These are phyloP conservation scores for Bombus picipes DNA, from an alignment of 1,140 invertebrate genomes.

Conservation along the genomic window DNA sequence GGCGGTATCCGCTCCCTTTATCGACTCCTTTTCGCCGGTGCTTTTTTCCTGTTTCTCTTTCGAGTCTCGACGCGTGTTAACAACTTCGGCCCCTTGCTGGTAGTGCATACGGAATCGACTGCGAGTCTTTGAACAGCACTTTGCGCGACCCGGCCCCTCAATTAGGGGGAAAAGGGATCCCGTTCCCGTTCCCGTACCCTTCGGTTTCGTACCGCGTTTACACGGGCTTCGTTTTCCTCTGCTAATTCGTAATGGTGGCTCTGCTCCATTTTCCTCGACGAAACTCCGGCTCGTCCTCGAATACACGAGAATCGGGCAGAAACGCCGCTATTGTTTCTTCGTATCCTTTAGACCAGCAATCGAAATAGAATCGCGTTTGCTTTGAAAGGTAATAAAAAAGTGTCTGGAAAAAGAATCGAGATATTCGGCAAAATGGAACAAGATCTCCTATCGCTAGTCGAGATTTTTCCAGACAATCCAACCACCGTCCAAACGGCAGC, in stretches of 20 bases:
- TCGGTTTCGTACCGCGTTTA: neutral
- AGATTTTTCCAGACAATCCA: too few relatives aligned
- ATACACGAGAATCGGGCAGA: too few relatives aligned
- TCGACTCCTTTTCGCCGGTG: constrained; percentile 14
- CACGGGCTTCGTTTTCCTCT: neutral
- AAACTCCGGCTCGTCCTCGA: neutral
- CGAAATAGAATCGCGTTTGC: too few relatives aligned
- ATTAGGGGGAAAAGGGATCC: constrained; percentile 20
- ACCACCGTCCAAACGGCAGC: too few relatives aligned
- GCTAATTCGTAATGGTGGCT: neutral
- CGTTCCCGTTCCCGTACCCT: neutral
- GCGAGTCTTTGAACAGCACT: constrained; percentile 35
- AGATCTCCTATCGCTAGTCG: rapidly evolving
- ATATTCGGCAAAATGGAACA: too few relatives aligned
- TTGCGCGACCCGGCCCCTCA: constrained; percentile 16
- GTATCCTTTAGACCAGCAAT: too few relatives aligned
- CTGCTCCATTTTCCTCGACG: neutral
- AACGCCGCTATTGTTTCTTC: too few relatives aligned
- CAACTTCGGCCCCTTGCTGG: constrained; percentile 11
- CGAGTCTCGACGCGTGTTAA: constrained; percentile 16
- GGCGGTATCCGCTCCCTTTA: neutral
- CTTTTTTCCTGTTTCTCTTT: constrained; percentile 16
- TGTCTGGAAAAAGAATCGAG: too few relatives aligned
- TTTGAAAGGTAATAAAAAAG: too few relatives aligned
- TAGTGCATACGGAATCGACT: constrained; percentile 36